Evolutionary conservation across 2,797 vertebrate species (phyloP).

Genomic region (Antennarius maculatus): DNA sequence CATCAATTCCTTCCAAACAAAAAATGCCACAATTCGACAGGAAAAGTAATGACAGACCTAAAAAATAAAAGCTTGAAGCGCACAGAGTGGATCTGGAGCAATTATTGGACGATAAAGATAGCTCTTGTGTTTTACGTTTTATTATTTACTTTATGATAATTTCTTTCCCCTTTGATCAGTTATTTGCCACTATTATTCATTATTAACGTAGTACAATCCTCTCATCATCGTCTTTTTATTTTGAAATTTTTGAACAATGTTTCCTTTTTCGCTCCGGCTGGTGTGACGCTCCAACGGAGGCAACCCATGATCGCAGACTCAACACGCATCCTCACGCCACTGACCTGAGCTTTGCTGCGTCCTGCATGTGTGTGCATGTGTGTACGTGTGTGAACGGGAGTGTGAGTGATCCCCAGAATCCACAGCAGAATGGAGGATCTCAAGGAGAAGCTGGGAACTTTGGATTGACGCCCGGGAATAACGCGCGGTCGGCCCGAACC

Average conservation of each 20-base stretch:
- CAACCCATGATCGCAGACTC: conserved; percentile 76
- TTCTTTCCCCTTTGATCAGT: too few relatives aligned
- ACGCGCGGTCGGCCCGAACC: conserved; percentile 72
- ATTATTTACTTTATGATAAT: too few relatives aligned
- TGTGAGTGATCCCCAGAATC: conserved; percentile 78
- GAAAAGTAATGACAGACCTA: conserved; percentile 11
- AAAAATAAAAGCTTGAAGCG: conserved; percentile 46
- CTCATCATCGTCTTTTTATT: conserved; percentile 39
- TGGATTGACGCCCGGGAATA: conserved; percentile 83
- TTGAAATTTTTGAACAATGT: conserved; percentile 3
- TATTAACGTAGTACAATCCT: too few relatives aligned
- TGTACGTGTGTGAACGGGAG: conserved; percentile 71
- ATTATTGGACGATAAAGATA: accelerated
- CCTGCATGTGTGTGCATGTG: conserved; percentile 76
- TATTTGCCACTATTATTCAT: neutral
- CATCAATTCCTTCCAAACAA: conserved; percentile 18
- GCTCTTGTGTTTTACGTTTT: accelerated
- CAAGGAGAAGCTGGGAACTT: conserved; percentile 84
- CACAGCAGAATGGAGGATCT: conserved; percentile 82
- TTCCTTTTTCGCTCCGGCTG: conserved; percentile 35
- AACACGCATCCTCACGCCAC: conserved; percentile 77
- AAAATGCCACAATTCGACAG: conserved; percentile 6
- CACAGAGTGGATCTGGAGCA: neutral
- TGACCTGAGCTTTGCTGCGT: conserved; percentile 73
- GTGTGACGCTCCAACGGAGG: conserved; percentile 62